Base-by-base conservation (phyloP, 37 sponge, comb jelly and placozoan species). In the Crambe crambe region DNA sequence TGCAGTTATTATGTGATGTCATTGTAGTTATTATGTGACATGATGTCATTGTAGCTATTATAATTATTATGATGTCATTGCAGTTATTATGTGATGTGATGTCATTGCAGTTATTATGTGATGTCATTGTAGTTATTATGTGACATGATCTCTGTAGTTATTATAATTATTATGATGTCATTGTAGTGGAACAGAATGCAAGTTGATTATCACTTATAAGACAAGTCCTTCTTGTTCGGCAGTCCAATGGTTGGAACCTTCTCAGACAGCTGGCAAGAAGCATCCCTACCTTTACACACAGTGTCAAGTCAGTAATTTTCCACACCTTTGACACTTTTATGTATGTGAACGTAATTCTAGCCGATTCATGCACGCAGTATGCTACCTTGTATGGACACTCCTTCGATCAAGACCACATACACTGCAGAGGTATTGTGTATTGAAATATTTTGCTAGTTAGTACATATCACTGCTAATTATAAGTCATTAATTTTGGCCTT, bases 361-460 rank as follows among this genome's bases (percentile, higher is more conserved):
- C 87, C 97, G 6, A 97, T 97, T 26, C 89, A 91, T 83, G 94
- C 94, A 37, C 83, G 94, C 43, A 84, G 85, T 41, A 75, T 97
- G 85, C 44, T 97, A 39, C 97, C 97, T 1, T 94, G 94, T 89
- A 94, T 94, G 78, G 97, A 97, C 82, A 87, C 94, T 27, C 97
- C 97, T 0, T 82, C 82, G 31, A 85, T 94, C 36, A 97, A 97
- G 74, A 78, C 76, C 12, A 82, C 88, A 5, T 97, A 91, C 80
- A 74, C 87, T 34, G 97, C 97, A 39, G 80, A 88, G 62, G 82
- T 92, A 66, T 63, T 57, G n/a, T n/a, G n/a, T n/a, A n/a, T n/a
- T 31, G 27, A 58, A 0, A 32, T 54, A 54, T 10, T 54, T 54
- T 54, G 18, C 26, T 35, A 54, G 17, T 54, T 18, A 54, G n/a